Conservation (phyloP, 2,113 vertebrate genomes). For the Xenotilapia leptura region DNA sequence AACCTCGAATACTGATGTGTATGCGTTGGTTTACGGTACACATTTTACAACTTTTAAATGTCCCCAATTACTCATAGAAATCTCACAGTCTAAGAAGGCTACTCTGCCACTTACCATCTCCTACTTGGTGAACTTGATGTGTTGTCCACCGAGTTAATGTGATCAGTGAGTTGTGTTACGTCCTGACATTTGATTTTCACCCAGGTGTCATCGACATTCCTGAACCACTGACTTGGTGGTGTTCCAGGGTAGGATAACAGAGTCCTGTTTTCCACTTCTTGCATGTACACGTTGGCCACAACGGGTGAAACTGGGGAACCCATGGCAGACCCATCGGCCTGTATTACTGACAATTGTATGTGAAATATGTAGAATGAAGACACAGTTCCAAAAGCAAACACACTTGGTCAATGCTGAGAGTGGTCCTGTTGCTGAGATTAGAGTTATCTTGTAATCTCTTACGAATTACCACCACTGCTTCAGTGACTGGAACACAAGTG, state of each 20-base stretch:
- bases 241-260: background rate
- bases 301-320: background rate
- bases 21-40: rapidly evolving
- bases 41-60: background rate
- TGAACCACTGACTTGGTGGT: background rate
- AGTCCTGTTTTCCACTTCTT: background rate
- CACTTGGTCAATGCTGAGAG: background rate
- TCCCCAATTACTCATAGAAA: background rate
- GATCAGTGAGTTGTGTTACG: background rate
- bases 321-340: background rate
- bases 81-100: background rate
- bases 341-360: background rate
- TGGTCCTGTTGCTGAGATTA: background rate
- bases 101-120: background rate
- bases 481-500: background rate
- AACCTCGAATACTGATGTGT: rapidly evolving
- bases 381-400: background rate
- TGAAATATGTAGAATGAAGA: background rate
- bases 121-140: background rate
- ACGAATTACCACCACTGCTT: background rate
- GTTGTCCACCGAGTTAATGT: background rate
- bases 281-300: background rate
- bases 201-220: background rate
- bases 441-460: background rate
- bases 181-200: background rate